These are phyloP conservation scores for Sepiola atlantica DNA, from an alignment of 2,888 invertebrate species.

Conservation along the genomic window DNA sequence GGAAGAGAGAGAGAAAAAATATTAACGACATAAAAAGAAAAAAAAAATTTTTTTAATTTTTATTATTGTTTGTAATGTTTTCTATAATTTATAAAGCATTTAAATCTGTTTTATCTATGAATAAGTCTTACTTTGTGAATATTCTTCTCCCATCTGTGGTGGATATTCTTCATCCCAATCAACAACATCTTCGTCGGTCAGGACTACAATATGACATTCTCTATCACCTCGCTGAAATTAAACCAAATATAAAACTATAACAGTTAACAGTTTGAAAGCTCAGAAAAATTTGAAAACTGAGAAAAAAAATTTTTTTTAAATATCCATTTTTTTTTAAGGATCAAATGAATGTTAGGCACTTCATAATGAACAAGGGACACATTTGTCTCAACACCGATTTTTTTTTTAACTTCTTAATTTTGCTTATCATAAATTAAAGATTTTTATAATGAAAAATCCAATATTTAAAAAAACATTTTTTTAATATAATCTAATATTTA, in stretches of 20 bases:
- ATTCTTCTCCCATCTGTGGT: constrained; percentile 99
- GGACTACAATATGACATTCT: constrained; percentile 96
- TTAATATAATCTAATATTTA: too few relatives aligned
- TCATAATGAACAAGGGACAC: too few relatives aligned
- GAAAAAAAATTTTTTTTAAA: too few relatives aligned
- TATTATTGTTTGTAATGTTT: background rate
- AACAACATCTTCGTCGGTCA: constrained; percentile 94
- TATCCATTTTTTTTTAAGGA: too few relatives aligned
- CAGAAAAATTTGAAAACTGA: too few relatives aligned
- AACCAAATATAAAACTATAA: constrained; percentile 64
- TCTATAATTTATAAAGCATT: background rate
- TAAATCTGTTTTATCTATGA: background rate
- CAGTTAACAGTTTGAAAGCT: background rate
- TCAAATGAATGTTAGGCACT: too few relatives aligned
- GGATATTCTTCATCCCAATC: constrained; percentile 99
- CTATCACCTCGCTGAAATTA: constrained; percentile 94
- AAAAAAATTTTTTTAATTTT: background rate
- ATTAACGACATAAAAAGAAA: background rate
- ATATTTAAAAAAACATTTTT: too few relatives aligned
- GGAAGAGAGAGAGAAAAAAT: constrained; percentile 62
- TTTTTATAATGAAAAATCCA: too few relatives aligned
- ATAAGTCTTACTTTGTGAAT: constrained; percentile 86
- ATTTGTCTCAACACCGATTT: too few relatives aligned
- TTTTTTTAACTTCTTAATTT: too few relatives aligned
- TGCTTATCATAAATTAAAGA: too few relatives aligned